A percentile compares a stretch with the other conserved stretches of the same genome.
These are phyloP conservation scores for Clitarchus hookeri DNA, from an alignment of 2,888 invertebrate species.

Conservation along the genomic window DNA sequence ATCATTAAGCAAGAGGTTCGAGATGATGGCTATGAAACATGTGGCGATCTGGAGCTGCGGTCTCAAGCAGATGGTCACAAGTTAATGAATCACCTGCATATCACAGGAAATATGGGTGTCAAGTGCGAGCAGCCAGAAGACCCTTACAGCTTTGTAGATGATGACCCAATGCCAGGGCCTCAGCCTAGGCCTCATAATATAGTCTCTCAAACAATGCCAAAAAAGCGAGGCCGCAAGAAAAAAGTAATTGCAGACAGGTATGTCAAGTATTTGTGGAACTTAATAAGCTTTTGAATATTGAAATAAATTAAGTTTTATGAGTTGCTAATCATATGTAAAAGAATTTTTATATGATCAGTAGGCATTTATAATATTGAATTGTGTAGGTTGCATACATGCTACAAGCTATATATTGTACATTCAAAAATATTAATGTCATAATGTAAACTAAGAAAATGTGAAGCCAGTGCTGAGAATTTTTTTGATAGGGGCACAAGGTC, in stretches of 20 bases:
- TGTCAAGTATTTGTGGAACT: neutral
- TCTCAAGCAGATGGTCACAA: slow-evolving; percentile 44
- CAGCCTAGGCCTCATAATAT: slow-evolving; percentile 54
- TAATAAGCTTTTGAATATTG: too few species aligned
- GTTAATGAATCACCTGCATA: slow-evolving; percentile 40
- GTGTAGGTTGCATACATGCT: too few species aligned
- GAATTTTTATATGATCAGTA: too few species aligned
- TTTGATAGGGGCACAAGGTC: too few species aligned
- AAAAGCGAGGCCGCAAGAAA: slow-evolving; percentile 86
- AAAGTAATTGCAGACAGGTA: slow-evolving; percentile 56
- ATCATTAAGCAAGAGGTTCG: slow-evolving; percentile 70
- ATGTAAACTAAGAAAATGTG: too few species aligned
- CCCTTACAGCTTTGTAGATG: slow-evolving; percentile 86
- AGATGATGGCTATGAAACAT: slow-evolving; percentile 90
- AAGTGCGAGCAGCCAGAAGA: slow-evolving; percentile 70
- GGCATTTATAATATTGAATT: too few species aligned
- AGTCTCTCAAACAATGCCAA: slow-evolving; percentile 60
- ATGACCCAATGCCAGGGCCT: slow-evolving; percentile 57
- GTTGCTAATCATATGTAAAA: too few species aligned
- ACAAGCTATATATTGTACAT: too few species aligned
- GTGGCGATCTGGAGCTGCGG: slow-evolving; percentile 54
- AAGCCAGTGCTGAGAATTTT: too few species aligned
- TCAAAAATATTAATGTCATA: too few species aligned
- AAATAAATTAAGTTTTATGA: too few species aligned
- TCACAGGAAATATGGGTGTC: slow-evolving; percentile 48